phyloP scores from a whole-genome alignment of 2,888 invertebrate species.

The Tipula confusa region DNA sequence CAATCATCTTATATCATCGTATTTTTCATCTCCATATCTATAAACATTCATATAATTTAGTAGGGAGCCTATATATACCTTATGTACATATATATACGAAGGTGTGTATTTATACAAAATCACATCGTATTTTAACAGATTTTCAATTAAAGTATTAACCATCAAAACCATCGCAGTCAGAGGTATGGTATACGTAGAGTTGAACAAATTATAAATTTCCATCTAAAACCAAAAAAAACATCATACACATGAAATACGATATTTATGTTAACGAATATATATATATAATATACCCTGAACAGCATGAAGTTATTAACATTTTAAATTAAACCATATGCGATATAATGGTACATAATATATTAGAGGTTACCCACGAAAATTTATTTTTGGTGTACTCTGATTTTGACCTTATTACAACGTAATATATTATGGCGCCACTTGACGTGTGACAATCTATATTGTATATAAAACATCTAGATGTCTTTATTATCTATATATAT shows the following conservation, averaged over 20 bases:
- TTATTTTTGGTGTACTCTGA: too few species aligned
- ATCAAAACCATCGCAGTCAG: too few species aligned
- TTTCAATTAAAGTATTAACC: conserved; percentile 9
- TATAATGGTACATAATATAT: too few species aligned
- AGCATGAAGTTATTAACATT: conserved; percentile 20
- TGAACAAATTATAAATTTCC: background rate
- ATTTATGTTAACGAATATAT: background rate
- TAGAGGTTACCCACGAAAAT: background rate
- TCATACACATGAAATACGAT: background rate
- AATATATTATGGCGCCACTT: background rate
- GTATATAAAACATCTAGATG: background rate
- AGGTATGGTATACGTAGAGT: too few species aligned
- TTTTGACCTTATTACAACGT: background rate
- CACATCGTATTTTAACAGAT: background rate
- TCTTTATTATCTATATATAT: background rate
- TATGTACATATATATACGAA: background rate
- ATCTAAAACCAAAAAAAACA: background rate
- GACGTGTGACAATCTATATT: background rate
- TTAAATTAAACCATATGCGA: background rate
- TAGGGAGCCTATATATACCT: background rate
- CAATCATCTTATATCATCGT: background rate
- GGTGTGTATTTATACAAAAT: background rate
- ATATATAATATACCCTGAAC: background rate
- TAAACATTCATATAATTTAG: background rate
- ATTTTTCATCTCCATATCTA: background rate